Conservation (phyloP, 2,888 invertebrate genomes). For the Netelia inedita region DNA sequence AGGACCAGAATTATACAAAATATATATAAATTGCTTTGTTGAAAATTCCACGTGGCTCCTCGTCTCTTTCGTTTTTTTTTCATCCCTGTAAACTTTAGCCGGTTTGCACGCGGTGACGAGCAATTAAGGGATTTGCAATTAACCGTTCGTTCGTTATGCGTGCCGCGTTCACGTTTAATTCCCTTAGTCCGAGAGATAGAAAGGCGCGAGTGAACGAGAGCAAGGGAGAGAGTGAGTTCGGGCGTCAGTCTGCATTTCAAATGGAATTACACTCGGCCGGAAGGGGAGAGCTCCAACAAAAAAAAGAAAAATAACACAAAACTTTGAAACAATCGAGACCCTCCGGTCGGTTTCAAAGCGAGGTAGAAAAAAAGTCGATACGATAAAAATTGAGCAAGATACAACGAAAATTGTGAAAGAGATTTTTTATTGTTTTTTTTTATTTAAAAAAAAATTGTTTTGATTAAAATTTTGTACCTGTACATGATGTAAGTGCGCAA, state of each 20-base stretch:
- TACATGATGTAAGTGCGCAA: constrained; percentile 87
- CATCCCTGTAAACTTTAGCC: constrained; percentile 60
- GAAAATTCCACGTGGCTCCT: constrained; percentile 2
- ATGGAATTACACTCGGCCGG: constrained; percentile 80
- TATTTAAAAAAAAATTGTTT: background rate
- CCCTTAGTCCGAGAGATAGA: constrained; percentile 79
- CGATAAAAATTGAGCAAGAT: background rate
- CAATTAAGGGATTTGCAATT: constrained; percentile 74
- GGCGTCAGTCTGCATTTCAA: constrained; percentile 84
- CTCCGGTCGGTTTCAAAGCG: constrained; percentile 25
- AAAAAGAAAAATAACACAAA: constrained; percentile 23
- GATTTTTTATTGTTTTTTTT: constrained; percentile 2
- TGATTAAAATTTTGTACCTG: constrained; percentile 76
- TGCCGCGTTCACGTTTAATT: constrained; percentile 83
- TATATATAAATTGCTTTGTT: background rate
- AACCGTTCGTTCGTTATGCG: constrained; percentile 78
- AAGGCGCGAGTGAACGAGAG: background rate
- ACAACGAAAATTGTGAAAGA: background rate
- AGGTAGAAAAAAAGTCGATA: constrained; percentile 15
- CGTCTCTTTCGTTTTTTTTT: background rate
- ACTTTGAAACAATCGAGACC: constrained; percentile 50
- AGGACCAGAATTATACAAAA: constrained; percentile 32
- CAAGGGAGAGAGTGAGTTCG: constrained; percentile 47
- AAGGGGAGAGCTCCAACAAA: constrained; percentile 32
- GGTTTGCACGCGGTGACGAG: constrained; percentile 68